Percentiles rank a stretch among this genome's conserved stretches.
Conservation (phyloP, 2,888 invertebrate species). For the Strigamia crassipes region DNA sequence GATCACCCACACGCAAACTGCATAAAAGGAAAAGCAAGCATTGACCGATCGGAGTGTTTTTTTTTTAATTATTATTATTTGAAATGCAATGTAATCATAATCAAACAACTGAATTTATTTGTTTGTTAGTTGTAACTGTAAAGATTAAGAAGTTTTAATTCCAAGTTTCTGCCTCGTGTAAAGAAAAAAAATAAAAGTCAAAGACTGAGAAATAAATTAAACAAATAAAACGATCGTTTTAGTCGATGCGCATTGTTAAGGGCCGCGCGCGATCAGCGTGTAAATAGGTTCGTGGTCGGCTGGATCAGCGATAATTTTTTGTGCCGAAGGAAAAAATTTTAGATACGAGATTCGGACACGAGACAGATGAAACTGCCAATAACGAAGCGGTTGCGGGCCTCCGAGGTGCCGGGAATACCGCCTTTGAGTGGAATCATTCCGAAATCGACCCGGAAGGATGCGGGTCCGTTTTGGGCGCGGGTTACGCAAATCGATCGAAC, state of each 20-base stretch:
- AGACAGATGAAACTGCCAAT: neutral
- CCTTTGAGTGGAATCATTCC: conserved; percentile 22
- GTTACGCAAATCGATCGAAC: neutral
- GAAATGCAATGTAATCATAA: neutral
- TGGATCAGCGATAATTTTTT: too few relatives aligned
- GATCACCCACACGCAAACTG: conserved; percentile 49
- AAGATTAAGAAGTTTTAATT: neutral
- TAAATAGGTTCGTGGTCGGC: too few relatives aligned
- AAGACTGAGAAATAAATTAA: neutral
- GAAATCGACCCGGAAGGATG: neutral
- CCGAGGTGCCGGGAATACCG: neutral
- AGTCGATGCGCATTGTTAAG: too few relatives aligned
- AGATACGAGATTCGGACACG: neutral
- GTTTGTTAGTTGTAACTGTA: neutral
- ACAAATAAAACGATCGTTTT: too few relatives aligned
- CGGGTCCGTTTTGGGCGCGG: neutral
- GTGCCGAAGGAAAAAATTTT: neutral
- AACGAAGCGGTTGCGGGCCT: neutral
- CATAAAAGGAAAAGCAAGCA: conserved; percentile 53
- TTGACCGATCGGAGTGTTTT: conserved; percentile 45
- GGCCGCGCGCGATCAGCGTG: too few relatives aligned
- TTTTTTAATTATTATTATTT: neutral
- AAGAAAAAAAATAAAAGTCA: neutral
- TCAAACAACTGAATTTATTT: neutral
- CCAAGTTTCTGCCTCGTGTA: neutral